Base-by-base conservation (phyloP, 2,888 invertebrate genomes). In the Galerucella nymphaeae region DNA sequence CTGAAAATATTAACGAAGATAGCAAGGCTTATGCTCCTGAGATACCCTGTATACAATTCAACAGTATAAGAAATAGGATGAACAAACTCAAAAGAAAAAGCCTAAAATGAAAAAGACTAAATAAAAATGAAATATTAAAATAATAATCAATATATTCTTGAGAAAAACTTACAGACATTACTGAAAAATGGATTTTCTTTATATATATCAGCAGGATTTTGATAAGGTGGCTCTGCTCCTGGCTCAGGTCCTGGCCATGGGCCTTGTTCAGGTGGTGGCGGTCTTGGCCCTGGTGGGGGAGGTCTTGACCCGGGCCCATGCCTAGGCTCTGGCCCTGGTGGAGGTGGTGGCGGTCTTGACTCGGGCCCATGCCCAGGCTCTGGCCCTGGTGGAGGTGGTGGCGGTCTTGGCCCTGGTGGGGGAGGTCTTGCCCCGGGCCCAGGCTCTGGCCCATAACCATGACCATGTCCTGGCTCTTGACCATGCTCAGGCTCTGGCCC, bases 121-220 rank as follows among this genome's bases (percentile, higher is more conserved):
- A 30, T 8, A 8, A 30, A 30, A 5, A 30, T 30, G 5, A 5
- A 30, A 30, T 30, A 30, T 5, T 30, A 30, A 30, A 1, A 30
- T 30, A 30, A 30, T 30, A 30, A 8, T 30, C 0, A 2, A 30
- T 5, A 30, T 30, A 5, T 30, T 5, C 30, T 30, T 30, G 30
- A 30, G 16, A 53, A 53, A 48, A 4, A 53, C 53, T 38, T 42
- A 62, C 41, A 18, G 2, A 18, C 42, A 20, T 65, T 66, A 14
- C 30, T 65, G n/a, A 76, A 53, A 48, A 77, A 75, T 14, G 77
- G 77, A 70, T 77, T 75, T n/a, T 50, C 65, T 13, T 57, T 64
- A 48, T 70, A 74, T 11, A 75, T 66, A 23, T 77, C 74, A 0
- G 74, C 61, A 1, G 74, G 74, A 57, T 41, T 63, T 41, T 2